A percentile compares a stretch with the other conserved stretches of the same genome.
Conservation (phyloP, 2,888 invertebrate species). For the Lepidochrysops patricia region DNA sequence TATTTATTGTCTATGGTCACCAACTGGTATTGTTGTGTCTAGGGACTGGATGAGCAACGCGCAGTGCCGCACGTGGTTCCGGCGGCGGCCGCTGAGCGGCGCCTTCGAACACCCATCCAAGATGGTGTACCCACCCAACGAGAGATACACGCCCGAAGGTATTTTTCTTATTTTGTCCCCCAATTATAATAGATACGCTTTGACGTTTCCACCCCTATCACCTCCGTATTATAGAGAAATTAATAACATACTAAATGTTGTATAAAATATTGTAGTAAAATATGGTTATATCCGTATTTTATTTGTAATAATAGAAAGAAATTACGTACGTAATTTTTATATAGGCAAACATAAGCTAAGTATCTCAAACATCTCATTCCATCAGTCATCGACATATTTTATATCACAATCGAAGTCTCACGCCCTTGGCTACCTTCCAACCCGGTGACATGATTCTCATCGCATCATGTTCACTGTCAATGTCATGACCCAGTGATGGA, state of each 20-base stretch:
- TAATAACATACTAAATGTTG: too few species aligned
- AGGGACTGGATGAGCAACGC: constrained; percentile 94
- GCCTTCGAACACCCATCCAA: constrained; percentile 93
- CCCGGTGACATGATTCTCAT: background rate
- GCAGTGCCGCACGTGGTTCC: constrained; percentile 89
- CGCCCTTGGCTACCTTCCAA: background rate
- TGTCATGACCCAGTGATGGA: background rate
- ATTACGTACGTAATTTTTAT: too few species aligned
- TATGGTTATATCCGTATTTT: too few species aligned
- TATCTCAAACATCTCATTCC: too few species aligned
- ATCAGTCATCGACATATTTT: background rate
- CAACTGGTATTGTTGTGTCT: too few species aligned
- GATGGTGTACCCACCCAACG: constrained; percentile 94
- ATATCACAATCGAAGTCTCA: background rate
- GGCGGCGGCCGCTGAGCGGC: constrained; percentile 86
- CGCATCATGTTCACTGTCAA: background rate
- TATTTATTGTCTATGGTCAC: background rate
- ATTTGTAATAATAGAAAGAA: too few species aligned
- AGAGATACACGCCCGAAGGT: constrained; percentile 85
- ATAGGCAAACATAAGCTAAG: too few species aligned
- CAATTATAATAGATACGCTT: too few species aligned
- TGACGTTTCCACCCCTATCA: too few species aligned
- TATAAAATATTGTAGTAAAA: too few species aligned
- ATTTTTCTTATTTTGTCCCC: too few species aligned
- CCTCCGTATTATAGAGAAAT: too few species aligned